phyloP scores from a whole-genome alignment of 2,797 vertebrate species.

The Diplodus sargus region DNA sequence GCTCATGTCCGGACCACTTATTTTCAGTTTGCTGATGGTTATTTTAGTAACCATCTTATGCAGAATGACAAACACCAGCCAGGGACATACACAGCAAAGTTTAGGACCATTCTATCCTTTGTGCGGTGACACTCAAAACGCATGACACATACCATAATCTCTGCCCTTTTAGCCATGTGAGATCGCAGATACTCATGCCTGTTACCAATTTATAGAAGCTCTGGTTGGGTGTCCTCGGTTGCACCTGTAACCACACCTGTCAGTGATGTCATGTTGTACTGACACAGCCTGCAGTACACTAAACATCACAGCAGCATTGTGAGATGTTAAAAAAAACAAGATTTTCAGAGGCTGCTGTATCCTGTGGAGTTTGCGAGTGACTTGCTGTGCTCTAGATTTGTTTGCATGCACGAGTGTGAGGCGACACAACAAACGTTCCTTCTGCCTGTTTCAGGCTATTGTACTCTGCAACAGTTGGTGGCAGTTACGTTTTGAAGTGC shows the following conservation, averaged over 20 bases:
- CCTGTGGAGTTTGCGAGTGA: not conserved
- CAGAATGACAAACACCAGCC: constrained; percentile 27
- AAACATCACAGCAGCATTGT: not conserved
- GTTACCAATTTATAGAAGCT: not conserved
- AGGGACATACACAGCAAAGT: constrained; percentile 12
- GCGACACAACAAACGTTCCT: not conserved
- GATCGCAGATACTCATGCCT: not conserved
- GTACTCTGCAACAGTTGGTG: not conserved
- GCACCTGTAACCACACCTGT: not conserved
- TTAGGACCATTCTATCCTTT: not conserved
- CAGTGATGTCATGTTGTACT: not conserved
- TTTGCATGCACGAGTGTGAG: not conserved
- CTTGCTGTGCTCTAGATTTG: not conserved
- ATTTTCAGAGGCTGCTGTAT: no score
- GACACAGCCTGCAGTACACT: not conserved
- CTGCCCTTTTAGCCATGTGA: not conserved
- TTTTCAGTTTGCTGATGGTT: constrained; percentile 58
- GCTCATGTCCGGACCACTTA: constrained; percentile 53
- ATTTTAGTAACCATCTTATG: constrained; percentile 44
- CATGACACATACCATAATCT: not conserved
- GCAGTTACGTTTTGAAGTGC: constrained; percentile 7
- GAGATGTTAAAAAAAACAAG: not conserved
- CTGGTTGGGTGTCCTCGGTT: not conserved
- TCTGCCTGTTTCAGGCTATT: not conserved
- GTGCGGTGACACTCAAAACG: not conserved